These are phyloP conservation scores for Camponotus floridanus DNA, from an alignment of 1,140 invertebrate genomes.

Conservation along the genomic window DNA sequence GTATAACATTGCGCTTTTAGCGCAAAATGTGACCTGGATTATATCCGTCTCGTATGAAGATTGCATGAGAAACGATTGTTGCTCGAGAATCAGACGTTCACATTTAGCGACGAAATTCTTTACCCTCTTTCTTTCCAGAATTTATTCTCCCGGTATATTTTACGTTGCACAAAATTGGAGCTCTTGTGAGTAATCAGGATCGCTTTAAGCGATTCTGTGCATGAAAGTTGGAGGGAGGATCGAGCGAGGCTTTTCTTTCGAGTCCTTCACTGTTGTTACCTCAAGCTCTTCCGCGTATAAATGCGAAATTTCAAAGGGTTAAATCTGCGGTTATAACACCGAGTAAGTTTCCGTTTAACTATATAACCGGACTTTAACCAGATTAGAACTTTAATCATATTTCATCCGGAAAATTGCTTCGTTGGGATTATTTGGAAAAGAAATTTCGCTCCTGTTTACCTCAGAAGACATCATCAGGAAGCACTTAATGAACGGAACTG, in stretches of 20 bases:
- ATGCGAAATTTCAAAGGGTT: slow-evolving; percentile 44
- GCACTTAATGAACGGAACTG: slow-evolving; percentile 22
- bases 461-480: slow-evolving; percentile 9
- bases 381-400: slow-evolving; percentile 59
- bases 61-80: not conserved
- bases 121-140: not conserved
- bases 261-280: not conserved
- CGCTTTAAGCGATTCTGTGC: slow-evolving; percentile 5
- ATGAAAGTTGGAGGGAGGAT: not conserved
- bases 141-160: not conserved
- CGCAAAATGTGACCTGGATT: not conserved
- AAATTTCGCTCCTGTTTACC: slow-evolving; percentile 34
- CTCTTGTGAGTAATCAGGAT: not conserved
- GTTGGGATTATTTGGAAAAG: slow-evolving; percentile 45
- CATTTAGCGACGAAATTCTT: too few species aligned
- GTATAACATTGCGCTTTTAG: not conserved
- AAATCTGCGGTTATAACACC: not conserved
- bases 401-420: slow-evolving; percentile 58
- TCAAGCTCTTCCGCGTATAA: not conserved
- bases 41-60: not conserved
- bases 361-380: slow-evolving; percentile 53
- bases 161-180: too few species aligned
- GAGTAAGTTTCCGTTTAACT: slow-evolving; percentile 47
- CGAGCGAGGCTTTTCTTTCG: not conserved
- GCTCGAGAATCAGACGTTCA: not conserved